Evolutionary conservation across 35 echinoderm and acorn worm species (phyloP).

Genomic region (Chiridota heheva): DNA sequence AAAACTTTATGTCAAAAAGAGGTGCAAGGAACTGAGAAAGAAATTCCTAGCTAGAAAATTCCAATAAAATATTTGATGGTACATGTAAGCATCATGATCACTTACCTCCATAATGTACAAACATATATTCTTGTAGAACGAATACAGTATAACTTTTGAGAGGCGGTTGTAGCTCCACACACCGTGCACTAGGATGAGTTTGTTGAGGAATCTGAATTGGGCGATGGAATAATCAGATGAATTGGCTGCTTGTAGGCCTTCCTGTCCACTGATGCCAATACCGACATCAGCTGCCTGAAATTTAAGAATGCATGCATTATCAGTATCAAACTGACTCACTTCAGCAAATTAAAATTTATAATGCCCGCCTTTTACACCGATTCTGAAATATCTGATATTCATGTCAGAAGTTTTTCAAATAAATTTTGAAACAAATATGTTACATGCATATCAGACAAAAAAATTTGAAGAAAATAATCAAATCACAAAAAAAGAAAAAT

Average conservation of each 20-base stretch:
- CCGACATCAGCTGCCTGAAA: constrained; percentile 92
- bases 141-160: constrained; percentile 95
- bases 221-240: constrained; percentile 98
- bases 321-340: background rate
- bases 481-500: no score
- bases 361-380: no score
- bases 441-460: no score
- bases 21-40: no score
- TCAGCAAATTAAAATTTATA: background rate
- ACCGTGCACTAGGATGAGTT: constrained; percentile 88
- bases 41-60: no score
- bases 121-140: constrained; percentile 98
- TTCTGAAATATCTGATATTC: no score
- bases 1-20: no score
- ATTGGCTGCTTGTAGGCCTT: constrained; percentile 94
- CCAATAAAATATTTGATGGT: no score
- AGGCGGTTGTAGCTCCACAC: constrained; percentile 96
- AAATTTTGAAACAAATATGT: no score
- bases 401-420: no score
- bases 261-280: constrained; percentile 92
- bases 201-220: constrained; percentile 93
- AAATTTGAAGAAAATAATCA: no score
- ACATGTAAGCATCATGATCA: background rate
- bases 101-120: constrained; percentile 98
- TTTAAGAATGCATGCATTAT: background rate